Evolutionary conservation across 2,888 invertebrate genomes (phyloP).

Genomic region (Chymomyza procnemis): DNA sequence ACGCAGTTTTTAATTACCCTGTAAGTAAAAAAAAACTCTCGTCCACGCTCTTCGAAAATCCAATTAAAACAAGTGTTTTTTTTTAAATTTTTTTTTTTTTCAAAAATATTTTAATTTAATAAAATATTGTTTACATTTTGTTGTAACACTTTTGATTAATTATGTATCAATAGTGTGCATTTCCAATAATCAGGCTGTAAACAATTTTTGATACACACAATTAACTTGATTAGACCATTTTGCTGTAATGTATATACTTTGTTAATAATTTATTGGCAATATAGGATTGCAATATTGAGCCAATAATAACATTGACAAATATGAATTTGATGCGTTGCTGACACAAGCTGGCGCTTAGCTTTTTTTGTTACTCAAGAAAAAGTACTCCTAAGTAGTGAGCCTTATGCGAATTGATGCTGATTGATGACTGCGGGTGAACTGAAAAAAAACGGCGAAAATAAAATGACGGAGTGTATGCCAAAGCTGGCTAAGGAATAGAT

Average conservation of each 20-base stretch:
- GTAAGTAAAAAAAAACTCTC: background rate
- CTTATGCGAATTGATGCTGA: constrained; percentile 51
- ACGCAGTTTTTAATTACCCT: too few relatives aligned
- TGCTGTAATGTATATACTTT: background rate
- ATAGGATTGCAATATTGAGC: background rate
- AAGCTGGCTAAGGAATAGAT: background rate
- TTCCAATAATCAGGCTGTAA: background rate
- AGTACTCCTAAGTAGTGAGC: background rate
- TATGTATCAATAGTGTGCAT: background rate
- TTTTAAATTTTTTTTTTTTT: background rate
- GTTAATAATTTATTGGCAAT: background rate
- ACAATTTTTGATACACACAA: background rate
- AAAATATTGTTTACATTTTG: background rate
- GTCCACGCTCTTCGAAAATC: background rate
- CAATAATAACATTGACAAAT: constrained; percentile 58
- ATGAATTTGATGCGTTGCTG: constrained; percentile 52
- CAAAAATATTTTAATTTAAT: background rate
- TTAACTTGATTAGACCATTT: background rate
- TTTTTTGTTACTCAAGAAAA: background rate
- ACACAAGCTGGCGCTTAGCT: constrained; percentile 7
- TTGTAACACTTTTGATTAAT: background rate
- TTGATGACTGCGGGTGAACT: constrained; percentile 39
- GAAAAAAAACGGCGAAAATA: background rate
- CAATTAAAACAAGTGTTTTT: background rate
- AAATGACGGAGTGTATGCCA: background rate